Percentiles rank a stretch among this genome's conserved stretches.
Evolutionary conservation across 2,888 invertebrate genomes (phyloP).

Genomic region (Campoletis raptor): DNA sequence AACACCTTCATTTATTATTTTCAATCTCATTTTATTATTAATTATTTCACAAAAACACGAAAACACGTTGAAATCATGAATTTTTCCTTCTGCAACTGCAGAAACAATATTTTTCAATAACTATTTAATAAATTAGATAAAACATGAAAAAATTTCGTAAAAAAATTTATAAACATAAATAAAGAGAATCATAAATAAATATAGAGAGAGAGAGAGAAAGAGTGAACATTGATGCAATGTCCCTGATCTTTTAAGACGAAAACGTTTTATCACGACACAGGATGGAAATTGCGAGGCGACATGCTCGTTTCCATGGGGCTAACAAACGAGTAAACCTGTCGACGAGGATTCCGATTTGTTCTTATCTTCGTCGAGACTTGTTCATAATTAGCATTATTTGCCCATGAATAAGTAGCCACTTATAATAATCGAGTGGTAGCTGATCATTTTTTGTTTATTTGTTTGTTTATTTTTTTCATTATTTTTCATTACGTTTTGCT

Average conservation of each 20-base stretch:
- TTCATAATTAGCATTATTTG: conserved; percentile 72
- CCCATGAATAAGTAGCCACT: conserved; percentile 73
- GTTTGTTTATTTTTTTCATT: background rate
- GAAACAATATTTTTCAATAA: background rate
- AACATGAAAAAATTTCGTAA: background rate
- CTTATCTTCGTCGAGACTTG: conserved; percentile 57
- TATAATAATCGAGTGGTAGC: conserved; percentile 70
- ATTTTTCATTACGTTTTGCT: background rate
- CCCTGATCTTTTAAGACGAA: conserved; percentile 38
- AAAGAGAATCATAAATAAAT: background rate
- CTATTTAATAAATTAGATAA: background rate
- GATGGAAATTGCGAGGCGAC: conserved; percentile 62
- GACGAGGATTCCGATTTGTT: conserved; percentile 50
- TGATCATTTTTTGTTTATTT: conserved; percentile 53
- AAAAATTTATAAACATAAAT: background rate
- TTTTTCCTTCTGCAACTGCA: background rate
- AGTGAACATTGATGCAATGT: conserved; percentile 1
- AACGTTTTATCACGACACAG: conserved; percentile 46
- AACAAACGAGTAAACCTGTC: conserved; percentile 68
- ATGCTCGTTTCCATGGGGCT: conserved; percentile 47
- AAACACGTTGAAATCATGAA: background rate
- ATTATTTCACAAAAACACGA: background rate
- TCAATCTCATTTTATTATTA: background rate
- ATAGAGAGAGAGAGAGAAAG: background rate
- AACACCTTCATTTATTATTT: background rate